phyloP scores from a whole-genome alignment of 2,797 vertebrate species.

The Basileuterus tristriatus region DNA sequence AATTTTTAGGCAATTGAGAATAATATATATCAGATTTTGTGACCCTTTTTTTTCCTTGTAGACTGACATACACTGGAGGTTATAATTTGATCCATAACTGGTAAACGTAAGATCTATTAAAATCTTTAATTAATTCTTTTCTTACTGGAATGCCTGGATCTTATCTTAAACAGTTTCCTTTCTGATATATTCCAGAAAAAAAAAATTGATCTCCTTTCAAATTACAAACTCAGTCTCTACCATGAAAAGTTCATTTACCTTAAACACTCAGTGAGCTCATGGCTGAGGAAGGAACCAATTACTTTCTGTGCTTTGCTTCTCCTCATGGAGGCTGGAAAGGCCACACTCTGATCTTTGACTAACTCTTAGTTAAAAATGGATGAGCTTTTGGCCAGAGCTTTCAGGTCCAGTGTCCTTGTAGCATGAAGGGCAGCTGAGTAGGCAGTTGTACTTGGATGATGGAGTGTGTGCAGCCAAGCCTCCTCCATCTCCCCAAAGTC shows the following conservation, averaged over 20 bases:
- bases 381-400: neutral
- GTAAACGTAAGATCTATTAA: neutral
- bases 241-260: neutral
- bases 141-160: neutral
- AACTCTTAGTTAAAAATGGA: neutral
- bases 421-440: neutral
- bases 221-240: neutral
- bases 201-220: neutral
- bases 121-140: conserved; percentile 22
- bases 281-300: neutral
- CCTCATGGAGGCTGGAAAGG: neutral
- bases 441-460: neutral
- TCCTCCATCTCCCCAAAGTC: neutral
- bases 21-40: neutral
- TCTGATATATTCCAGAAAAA: neutral
- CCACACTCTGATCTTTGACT: neutral
- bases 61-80: neutral
- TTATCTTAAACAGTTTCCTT: conserved; percentile 10
- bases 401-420: neutral
- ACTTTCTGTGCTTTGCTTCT: neutral
- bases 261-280: neutral
- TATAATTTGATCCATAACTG: conserved; percentile 5
- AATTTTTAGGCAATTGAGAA: neutral
- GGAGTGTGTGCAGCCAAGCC: neutral
- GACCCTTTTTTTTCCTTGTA: neutral